Evolutionary conservation across 2,888 invertebrate species (phyloP).

Genomic region (Palloptera scutellata): DNA sequence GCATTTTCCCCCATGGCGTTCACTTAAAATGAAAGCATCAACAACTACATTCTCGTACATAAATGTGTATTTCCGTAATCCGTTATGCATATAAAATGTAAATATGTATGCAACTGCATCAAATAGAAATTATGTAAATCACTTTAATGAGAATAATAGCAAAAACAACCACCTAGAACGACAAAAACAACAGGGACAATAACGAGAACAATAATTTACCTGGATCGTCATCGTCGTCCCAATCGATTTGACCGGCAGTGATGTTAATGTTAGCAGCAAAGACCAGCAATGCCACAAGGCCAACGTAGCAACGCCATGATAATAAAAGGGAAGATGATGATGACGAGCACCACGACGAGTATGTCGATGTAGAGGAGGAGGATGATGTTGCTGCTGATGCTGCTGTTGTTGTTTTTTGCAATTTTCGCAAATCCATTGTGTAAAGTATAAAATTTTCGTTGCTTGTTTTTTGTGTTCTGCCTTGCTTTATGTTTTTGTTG

Average conservation of each 20-base stretch:
- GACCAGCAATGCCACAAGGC: slow-evolving; percentile 53
- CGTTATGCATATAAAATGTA: too few species aligned
- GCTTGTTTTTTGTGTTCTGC: slow-evolving; percentile 21
- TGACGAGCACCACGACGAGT: too few species aligned
- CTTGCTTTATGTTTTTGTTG: slow-evolving; percentile 29
- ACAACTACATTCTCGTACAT: too few species aligned
- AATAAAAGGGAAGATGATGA: slow-evolving; percentile 17
- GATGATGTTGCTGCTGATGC: slow-evolving; percentile 13
- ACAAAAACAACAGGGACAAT: neutral
- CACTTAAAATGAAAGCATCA: too few species aligned
- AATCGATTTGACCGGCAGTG: slow-evolving; percentile 64
- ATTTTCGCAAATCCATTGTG: slow-evolving; percentile 52
- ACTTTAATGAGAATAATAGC: neutral
- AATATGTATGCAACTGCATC: too few species aligned
- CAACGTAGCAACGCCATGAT: slow-evolving; percentile 49
- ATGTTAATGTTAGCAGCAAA: slow-evolving; percentile 55
- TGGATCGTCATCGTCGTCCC: slow-evolving; percentile 66
- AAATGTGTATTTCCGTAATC: too few species aligned
- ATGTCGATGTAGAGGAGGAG: neutral
- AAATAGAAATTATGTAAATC: too few species aligned
- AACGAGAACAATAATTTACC: slow-evolving; percentile 52
- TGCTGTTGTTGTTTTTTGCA: slow-evolving; percentile 29
- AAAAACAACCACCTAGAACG: neutral
- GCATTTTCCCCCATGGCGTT: too few species aligned
- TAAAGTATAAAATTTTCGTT: slow-evolving; percentile 40